A percentile compares a stretch with the other conserved stretches of the same genome.
Evolutionary conservation across 2,113 vertebrate species (phyloP).

Genomic region (Hippocampus guttulatus): DNA sequence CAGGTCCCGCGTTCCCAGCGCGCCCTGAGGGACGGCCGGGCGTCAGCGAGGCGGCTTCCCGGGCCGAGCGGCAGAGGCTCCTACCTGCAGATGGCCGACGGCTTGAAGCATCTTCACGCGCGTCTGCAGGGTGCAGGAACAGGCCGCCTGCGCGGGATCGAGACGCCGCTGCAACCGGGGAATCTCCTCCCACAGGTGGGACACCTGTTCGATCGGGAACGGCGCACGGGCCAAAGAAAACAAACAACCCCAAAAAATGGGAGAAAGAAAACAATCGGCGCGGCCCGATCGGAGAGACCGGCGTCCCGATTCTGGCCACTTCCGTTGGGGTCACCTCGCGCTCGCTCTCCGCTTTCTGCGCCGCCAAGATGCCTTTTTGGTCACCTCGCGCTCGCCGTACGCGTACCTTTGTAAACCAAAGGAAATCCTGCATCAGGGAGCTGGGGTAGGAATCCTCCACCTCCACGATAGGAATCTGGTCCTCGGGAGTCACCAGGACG

Average conservation of each 20-base stretch:
- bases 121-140: constrained; percentile 84
- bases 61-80: too few species aligned
- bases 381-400: too few species aligned
- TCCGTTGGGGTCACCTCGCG: too few species aligned
- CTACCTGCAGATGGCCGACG: constrained; percentile 82
- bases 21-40: constrained; percentile 60
- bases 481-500: constrained; percentile 84
- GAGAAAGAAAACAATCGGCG: too few species aligned
- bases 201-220: constrained; percentile 68
- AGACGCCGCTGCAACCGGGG: constrained; percentile 84
- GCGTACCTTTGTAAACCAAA: constrained; percentile 88
- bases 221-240: too few species aligned
- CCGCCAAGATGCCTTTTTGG: too few species aligned
- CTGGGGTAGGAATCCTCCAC: constrained; percentile 87
- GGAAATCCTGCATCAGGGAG: constrained; percentile 86
- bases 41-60: neutral
- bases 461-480: constrained; percentile 87
- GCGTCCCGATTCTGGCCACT: too few species aligned
- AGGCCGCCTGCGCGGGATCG: constrained; percentile 79
- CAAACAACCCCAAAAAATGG: too few species aligned
- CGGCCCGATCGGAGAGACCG: too few species aligned
- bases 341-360: too few species aligned
- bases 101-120: constrained; percentile 87
- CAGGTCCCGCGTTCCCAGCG: constrained; percentile 84
- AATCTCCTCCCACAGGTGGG: constrained; percentile 86